Percentiles rank a stretch among this genome's conserved stretches.
These are phyloP conservation scores for Calliphora vomitoria DNA, from an alignment of 2,888 invertebrate genomes.

Conservation along the genomic window DNA sequence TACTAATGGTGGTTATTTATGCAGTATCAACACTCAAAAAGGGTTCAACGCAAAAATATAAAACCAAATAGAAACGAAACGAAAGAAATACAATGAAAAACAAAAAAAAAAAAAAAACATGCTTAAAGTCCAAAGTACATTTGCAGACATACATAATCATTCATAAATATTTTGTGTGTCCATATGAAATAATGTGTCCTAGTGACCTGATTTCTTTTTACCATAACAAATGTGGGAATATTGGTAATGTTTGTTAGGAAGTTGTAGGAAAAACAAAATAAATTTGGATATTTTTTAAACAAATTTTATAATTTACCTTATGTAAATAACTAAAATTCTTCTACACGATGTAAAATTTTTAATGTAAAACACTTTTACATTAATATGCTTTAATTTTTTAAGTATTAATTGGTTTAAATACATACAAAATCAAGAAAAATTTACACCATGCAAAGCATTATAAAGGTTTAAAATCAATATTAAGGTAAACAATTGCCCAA, in stretches of 20 bases:
- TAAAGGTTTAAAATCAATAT: too few species aligned
- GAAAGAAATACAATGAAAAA: neutral
- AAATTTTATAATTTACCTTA: too few species aligned
- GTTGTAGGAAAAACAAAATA: neutral
- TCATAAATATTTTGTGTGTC: slow-evolving; percentile 43
- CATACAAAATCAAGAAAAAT: too few species aligned
- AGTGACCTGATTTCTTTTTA: slow-evolving; percentile 72
- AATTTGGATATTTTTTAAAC: too few species aligned
- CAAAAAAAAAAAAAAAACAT: too few species aligned
- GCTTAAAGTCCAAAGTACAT: slow-evolving; percentile 22
- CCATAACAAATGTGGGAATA: slow-evolving; percentile 54
- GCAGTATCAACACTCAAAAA: slow-evolving; percentile 55
- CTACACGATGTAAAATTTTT: too few species aligned
- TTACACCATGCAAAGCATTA: too few species aligned
- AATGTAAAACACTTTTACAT: too few species aligned
- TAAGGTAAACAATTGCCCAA: too few species aligned
- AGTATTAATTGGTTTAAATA: too few species aligned
- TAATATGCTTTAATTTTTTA: too few species aligned
- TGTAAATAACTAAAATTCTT: too few species aligned
- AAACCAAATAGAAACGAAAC: neutral
- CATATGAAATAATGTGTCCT: slow-evolving; percentile 41
- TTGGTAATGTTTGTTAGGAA: neutral
- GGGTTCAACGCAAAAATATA: slow-evolving; percentile 42
- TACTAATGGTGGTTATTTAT: slow-evolving; percentile 64
- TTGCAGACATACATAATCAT: slow-evolving; percentile 35